A percentile compares a stretch with the other conserved stretches of the same genome.
These are phyloP conservation scores for Aurelia sp. DNA, from an alignment of 30 jellyfish, hydroid and myxozoan species.

Conservation along the genomic window DNA sequence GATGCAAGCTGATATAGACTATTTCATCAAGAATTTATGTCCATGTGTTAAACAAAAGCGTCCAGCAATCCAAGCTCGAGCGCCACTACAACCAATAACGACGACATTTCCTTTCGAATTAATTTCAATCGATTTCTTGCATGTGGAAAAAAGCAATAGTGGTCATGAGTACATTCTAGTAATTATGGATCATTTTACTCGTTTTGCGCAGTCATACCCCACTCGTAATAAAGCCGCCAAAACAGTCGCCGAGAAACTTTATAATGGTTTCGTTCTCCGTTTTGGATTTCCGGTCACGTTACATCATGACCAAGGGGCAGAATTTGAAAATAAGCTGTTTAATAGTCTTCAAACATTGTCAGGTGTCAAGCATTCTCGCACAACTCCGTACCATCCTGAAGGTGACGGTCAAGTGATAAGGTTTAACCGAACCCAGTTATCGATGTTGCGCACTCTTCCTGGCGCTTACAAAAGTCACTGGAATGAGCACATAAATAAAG, in stretches of 20 bases:
- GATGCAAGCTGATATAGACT: constrained; percentile 20
- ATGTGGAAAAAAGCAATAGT: constrained; percentile 43
- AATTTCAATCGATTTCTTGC: constrained; percentile 45
- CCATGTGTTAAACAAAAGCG: neutral
- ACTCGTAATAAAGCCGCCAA: constrained; percentile 41
- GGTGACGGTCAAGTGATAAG: constrained; percentile 60
- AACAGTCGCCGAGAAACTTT: constrained; percentile 42
- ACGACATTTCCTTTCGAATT: constrained; percentile 48
- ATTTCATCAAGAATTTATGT: constrained; percentile 13
- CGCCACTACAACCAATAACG: neutral
- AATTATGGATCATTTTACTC: constrained; percentile 51
- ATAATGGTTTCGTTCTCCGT: constrained; percentile 30
- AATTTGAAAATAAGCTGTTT: constrained; percentile 42
- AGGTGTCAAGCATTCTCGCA: constrained; percentile 35
- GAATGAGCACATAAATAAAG: too few relatives aligned
- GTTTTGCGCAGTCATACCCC: constrained; percentile 56
- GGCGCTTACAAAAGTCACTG: neutral
- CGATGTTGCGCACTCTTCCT: constrained; percentile 41
- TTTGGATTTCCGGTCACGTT: constrained; percentile 48
- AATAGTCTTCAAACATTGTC: neutral
- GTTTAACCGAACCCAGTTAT: constrained; percentile 30
- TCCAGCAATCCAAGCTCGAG: neutral
- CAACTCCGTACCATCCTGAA: constrained; percentile 65
- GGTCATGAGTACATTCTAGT: constrained; percentile 50
- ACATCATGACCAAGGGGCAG: constrained; percentile 65